Percentiles rank a stretch among this genome's conserved stretches.
These are phyloP conservation scores for Choristoneura rosaceana DNA, from an alignment of 2,888 invertebrate species.

Conservation along the genomic window DNA sequence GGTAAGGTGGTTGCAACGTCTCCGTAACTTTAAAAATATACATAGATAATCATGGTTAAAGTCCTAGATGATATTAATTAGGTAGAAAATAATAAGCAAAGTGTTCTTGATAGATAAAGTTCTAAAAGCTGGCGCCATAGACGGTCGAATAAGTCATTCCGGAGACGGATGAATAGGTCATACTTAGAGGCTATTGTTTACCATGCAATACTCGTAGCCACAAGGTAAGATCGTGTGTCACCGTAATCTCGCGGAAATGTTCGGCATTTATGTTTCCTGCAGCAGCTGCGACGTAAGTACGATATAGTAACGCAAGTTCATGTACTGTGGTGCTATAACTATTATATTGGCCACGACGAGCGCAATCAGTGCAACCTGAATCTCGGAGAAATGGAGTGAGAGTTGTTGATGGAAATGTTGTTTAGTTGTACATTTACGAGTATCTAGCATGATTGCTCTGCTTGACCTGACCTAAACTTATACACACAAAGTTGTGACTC, in stretches of 20 bases:
- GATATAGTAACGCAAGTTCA: conserved; percentile 13
- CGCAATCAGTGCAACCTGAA: conserved; percentile 13
- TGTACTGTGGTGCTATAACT: neutral
- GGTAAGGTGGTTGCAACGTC: too few relatives aligned
- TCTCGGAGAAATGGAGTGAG: conserved; percentile 17
- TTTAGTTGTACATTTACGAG: neutral
- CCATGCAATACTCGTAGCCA: conserved; percentile 34
- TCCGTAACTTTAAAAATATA: too few relatives aligned
- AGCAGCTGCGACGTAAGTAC: neutral
- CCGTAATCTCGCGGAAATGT: conserved; percentile 40
- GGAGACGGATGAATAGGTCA: neutral
- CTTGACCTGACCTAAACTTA: conserved; percentile 1
- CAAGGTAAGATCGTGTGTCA: conserved; percentile 37
- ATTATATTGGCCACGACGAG: conserved; percentile 7
- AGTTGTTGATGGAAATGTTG: conserved; percentile 10
- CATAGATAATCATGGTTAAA: too few relatives aligned
- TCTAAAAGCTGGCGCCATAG: neutral
- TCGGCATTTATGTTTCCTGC: conserved; percentile 36
- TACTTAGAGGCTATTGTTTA: conserved; percentile 30
- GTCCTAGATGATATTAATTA: too few relatives aligned
- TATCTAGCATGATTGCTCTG: neutral
- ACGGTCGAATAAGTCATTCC: conserved; percentile 7
- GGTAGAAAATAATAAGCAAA: neutral
- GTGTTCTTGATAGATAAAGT: neutral
- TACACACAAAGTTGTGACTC: neutral